A percentile compares a stretch with the other conserved stretches of the same genome.
Evolutionary conservation across 2,113 vertebrate genomes (phyloP).

Genomic region (Ardeotis arabs): DNA sequence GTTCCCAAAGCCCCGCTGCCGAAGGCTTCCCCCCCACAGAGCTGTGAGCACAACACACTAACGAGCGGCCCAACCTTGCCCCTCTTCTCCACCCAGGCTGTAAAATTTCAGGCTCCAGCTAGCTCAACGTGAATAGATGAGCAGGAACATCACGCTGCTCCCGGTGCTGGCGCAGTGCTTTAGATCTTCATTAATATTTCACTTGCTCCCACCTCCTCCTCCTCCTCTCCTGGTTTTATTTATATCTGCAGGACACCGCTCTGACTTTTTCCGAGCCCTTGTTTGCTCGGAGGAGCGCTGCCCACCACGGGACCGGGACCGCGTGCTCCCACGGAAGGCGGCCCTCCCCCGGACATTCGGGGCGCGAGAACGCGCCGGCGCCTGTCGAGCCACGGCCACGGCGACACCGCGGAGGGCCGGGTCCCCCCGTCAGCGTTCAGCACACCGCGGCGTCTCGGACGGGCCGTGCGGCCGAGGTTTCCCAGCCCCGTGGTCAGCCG

Average conservation of each 20-base stretch:
- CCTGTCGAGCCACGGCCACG: too few species aligned
- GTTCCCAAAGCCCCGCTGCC: fast-evolving
- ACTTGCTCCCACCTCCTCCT: constrained; percentile 69
- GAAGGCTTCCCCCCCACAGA: neutral
- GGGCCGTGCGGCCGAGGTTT: fast-evolving
- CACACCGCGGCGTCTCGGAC: fast-evolving
- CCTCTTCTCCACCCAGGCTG: constrained; percentile 54
- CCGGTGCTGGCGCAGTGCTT: constrained; percentile 71
- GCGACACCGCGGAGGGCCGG: too few species aligned
- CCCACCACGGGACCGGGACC: too few species aligned
- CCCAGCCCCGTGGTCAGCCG: neutral
- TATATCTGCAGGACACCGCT: constrained; percentile 52
- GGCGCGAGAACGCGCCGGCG: too few species aligned
- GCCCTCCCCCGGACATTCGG: too few species aligned
- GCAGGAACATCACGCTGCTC: constrained; percentile 59
- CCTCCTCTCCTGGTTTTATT: constrained; percentile 65
- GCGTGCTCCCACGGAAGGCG: too few species aligned
- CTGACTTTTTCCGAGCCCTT: neutral
- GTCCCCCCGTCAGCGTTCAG: fast-evolving
- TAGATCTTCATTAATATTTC: constrained; percentile 77
- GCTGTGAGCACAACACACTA: neutral
- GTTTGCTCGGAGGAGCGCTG: neutral
- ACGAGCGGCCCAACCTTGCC: constrained; percentile 48
- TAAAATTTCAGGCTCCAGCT: constrained; percentile 58
- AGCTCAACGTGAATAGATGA: constrained; percentile 62